Evolutionary conservation across 2,113 vertebrate genomes (phyloP).

Genomic region (Canis aureus): DNA sequence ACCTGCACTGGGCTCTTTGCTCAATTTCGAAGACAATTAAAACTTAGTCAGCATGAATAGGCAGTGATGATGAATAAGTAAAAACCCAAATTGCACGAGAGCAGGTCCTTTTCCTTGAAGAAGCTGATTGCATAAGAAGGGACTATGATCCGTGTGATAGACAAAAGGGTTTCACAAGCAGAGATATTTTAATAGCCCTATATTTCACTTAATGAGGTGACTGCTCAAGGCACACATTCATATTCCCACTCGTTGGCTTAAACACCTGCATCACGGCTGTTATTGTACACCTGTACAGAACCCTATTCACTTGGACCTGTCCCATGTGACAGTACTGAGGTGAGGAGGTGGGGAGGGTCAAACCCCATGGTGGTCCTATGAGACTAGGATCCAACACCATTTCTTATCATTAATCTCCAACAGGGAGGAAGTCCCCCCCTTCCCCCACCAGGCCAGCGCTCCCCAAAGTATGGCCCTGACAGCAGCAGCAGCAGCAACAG

Average conservation of each 20-base stretch:
- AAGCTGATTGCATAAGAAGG: slow-evolving; percentile 17
- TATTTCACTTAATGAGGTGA: slow-evolving; percentile 56
- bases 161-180: slow-evolving; percentile 58
- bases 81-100: slow-evolving; percentile 73
- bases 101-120: slow-evolving; percentile 64
- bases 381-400: background rate
- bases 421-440: background rate
- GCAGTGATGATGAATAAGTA: slow-evolving; percentile 50
- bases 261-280: slow-evolving; percentile 7
- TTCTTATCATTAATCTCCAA: background rate
- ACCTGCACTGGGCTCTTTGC: background rate
- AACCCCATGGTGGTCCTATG: rapidly evolving
- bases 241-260: background rate
- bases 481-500: background rate
- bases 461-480: background rate
- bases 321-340: background rate
- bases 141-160: slow-evolving; percentile 24
- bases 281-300: background rate
- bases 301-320: rapidly evolving
- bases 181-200: slow-evolving; percentile 25
- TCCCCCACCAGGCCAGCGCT: background rate
- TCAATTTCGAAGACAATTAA: slow-evolving; percentile 44
- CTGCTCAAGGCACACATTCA: background rate
- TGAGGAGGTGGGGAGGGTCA: background rate
- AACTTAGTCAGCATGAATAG: slow-evolving; percentile 69